Base-by-base conservation (phyloP, 2,113 vertebrate genomes). In the Dasypus novemcinctus region DNA sequence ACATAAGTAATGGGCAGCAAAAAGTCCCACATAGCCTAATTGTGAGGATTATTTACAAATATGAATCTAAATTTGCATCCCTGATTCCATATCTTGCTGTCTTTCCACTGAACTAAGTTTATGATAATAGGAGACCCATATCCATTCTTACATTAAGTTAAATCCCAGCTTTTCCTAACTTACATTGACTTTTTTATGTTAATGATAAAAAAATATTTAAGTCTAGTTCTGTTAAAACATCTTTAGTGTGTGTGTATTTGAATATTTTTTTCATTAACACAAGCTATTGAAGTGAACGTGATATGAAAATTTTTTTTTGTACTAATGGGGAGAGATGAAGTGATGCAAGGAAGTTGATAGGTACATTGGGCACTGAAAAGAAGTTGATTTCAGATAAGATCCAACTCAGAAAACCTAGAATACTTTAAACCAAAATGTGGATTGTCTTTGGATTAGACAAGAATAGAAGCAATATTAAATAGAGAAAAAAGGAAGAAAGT, bases 111-210 rank as follows among this genome's bases (percentile, higher is more conserved):
- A 88, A 64, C 29, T 78, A 96, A 15, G 87, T 82, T 90, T 78
- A 82, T 13, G 41, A 49, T 4, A 54, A 57, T 33, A 61, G 41
- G 20, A 87, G 11, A 89, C 12, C 3, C 11, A 66, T 76, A 66
- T 41, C 49, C 31, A 72, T 81, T 64, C 66, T 88, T 90, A 11
- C 5, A 78, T 64, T 59, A 87, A 94, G 81, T 80, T 64, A 95
- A 94, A 20, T 79, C 49, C 10, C 36, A 38, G 7, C 64, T 95
- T 85, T 88, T 80, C 59, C 72, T 71, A 97, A 46, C 46, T 91
- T 88, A 41, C 81, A 13, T 74, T 66, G 7, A 9, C 54, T 75
- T 68, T 76, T 87, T 81, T 85, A 83, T 29, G 3, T 31, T 64
- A 71, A 82, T 72, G 43, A 91, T 93, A 41, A 87, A 94, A 92